Percentiles rank a stretch among this genome's conserved stretches.
These are phyloP conservation scores for Myotis pilosus DNA, from an alignment of 2,797 vertebrate genomes.

Conservation along the genomic window DNA sequence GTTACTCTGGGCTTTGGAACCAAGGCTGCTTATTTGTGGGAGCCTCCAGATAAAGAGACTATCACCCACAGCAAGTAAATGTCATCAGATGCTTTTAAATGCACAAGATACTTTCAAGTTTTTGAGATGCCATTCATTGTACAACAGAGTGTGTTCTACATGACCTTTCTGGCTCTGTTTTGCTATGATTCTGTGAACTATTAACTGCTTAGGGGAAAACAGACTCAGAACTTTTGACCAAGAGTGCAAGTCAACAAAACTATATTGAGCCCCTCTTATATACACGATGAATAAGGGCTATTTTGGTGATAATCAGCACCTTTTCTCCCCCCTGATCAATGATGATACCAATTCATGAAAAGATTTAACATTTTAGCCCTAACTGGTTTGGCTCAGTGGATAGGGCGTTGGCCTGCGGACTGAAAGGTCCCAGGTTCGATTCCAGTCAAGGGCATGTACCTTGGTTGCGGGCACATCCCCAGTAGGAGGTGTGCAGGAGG, in stretches of 20 bases:
- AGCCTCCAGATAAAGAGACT: background rate
- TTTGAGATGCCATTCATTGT: background rate
- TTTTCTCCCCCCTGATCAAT: background rate
- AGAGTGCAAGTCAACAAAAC: background rate
- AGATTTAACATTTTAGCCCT: background rate
- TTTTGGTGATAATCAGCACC: background rate
- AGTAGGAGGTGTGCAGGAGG: no score
- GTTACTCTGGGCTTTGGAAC: background rate
- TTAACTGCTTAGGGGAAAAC: background rate
- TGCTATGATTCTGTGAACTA: background rate
- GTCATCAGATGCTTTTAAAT: background rate
- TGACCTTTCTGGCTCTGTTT: constrained; percentile 29
- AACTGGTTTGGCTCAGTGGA: no score
- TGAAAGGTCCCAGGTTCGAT: no score
- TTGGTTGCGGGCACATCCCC: no score
- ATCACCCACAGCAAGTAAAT: background rate
- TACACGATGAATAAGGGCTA: background rate
- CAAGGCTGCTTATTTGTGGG: background rate
- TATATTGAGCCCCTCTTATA: background rate
- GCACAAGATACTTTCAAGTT: background rate
- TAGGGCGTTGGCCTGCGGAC: no score
- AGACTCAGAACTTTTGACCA: background rate
- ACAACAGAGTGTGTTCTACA: background rate
- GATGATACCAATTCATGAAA: background rate
- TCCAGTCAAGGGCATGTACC: no score